A percentile compares a stretch with the other conserved stretches of the same genome.
These are phyloP conservation scores for Amazona guildingii DNA, from an alignment of 2,113 vertebrate genomes.

Conservation along the genomic window DNA sequence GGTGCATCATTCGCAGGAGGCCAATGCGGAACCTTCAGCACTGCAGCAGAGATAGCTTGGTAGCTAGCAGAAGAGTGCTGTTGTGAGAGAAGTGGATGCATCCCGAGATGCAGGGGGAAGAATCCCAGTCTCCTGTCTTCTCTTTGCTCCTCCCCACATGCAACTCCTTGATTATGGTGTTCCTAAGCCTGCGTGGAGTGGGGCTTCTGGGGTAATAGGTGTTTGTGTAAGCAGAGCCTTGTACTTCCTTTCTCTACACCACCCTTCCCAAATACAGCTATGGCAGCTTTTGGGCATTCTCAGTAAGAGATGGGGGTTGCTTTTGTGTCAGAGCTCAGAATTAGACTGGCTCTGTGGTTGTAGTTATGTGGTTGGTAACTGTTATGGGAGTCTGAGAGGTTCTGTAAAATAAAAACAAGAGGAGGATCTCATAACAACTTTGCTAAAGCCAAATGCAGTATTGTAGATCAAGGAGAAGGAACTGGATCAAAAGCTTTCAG, in stretches of 20 bases:
- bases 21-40: not conserved
- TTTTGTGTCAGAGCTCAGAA: not conserved
- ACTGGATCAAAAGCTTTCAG: not conserved
- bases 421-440: not conserved
- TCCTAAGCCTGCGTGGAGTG: not conserved
- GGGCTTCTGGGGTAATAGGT: not conserved
- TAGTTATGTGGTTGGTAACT: not conserved
- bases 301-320: not conserved
- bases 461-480: not conserved
- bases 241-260: not conserved
- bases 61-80: slow-evolving; percentile 17
- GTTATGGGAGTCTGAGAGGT: not conserved
- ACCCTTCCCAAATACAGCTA: not conserved
- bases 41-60: not conserved
- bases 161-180: slow-evolving; percentile 2
- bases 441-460: not conserved
- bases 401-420: not conserved
- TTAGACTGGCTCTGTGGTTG: not conserved
- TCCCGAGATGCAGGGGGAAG: not conserved
- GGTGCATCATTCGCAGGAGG: not conserved
- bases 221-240: not conserved
- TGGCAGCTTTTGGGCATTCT: not conserved
- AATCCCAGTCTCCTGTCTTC: not conserved
- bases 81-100: not conserved
- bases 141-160: not conserved